phyloP scores from a whole-genome alignment of 2,113 vertebrate species.

The Ovis canadensis region DNA sequence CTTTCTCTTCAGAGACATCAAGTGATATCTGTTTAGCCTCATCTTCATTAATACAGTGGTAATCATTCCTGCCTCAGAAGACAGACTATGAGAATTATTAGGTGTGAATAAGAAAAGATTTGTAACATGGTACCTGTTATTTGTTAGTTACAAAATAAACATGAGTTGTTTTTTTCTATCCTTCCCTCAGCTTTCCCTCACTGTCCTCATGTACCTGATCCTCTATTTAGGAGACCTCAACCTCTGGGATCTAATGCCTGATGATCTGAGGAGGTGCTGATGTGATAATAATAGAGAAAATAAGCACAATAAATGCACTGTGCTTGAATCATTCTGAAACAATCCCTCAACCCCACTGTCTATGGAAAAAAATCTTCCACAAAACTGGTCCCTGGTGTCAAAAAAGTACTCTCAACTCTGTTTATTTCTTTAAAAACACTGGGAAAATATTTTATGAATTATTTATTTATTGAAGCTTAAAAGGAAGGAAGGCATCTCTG shows the following conservation, averaged over 20 bases:
- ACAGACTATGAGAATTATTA: background rate
- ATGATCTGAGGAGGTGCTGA: background rate
- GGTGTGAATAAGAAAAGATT: background rate
- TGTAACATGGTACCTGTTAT: too few species aligned
- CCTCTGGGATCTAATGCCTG: background rate
- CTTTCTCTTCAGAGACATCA: background rate
- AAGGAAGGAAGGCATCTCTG: background rate
- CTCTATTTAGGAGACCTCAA: background rate
- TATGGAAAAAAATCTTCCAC: rapidly evolving
- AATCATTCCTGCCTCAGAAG: background rate
- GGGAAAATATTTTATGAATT: background rate
- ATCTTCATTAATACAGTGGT: background rate
- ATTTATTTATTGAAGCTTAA: background rate
- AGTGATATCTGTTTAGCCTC: background rate
- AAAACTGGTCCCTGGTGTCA: background rate
- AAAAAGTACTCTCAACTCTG: background rate
- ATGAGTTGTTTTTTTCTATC: too few species aligned
- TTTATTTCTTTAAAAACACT: background rate
- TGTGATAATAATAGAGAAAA: background rate
- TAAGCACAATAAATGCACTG: background rate
- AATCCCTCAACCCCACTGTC: background rate
- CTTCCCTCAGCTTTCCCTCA: background rate
- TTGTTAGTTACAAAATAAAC: background rate
- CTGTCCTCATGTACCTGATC: background rate
- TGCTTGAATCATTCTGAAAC: background rate